phyloP scores from a whole-genome alignment of 1,140 invertebrate genomes.

The Rhopalosiphum maidis region DNA sequence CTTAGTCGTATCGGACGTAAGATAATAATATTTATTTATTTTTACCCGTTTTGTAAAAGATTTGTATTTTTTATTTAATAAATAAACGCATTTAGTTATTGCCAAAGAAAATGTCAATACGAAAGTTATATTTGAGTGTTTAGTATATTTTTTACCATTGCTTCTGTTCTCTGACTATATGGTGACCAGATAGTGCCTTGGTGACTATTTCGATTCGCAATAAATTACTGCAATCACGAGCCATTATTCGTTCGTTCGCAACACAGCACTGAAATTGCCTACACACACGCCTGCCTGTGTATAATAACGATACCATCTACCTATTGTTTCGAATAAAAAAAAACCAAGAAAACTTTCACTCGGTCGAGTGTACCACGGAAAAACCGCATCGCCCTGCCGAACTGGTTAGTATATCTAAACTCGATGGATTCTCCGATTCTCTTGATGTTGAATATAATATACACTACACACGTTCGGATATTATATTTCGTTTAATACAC shows the following conservation, averaged over 20 bases:
- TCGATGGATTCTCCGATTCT: neutral
- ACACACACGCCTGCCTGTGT: neutral
- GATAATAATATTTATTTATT: slow-evolving; percentile 43
- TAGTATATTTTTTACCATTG: neutral
- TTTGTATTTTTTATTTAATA: slow-evolving; percentile 41
- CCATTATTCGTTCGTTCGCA: neutral
- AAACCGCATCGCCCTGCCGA: neutral
- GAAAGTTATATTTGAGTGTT: slow-evolving; percentile 29
- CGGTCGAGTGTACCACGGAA: neutral
- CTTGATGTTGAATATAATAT: neutral
- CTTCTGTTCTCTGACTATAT: neutral
- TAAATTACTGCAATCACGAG: neutral
- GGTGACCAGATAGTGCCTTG: neutral
- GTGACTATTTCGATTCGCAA: neutral
- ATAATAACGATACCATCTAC: neutral
- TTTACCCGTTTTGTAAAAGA: slow-evolving; percentile 38
- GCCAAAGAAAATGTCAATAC: slow-evolving; percentile 36
- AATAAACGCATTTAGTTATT: slow-evolving; percentile 45
- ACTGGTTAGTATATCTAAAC: neutral
- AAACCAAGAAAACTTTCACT: slow-evolving; percentile 3
- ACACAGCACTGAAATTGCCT: slow-evolving; percentile 37
- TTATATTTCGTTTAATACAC: neutral
- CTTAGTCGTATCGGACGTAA: slow-evolving; percentile 48
- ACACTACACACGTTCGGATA: neutral
- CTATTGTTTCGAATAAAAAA: neutral